Conservation (phyloP, 2,888 invertebrate genomes). For the Drosophila meridionalis region DNA sequence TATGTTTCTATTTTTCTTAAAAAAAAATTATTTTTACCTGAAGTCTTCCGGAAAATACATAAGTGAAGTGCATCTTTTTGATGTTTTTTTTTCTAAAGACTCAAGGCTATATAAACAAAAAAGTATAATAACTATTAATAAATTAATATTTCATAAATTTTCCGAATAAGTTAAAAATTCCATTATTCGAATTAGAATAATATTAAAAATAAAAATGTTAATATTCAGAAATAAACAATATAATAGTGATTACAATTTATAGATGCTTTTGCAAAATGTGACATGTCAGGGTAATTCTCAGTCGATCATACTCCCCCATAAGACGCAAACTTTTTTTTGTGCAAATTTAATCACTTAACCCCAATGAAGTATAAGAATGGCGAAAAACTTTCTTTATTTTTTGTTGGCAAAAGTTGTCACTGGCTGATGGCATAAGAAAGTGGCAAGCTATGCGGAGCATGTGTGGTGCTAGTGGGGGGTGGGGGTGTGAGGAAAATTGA, state of each 20-base stretch:
- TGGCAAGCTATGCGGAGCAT: conserved; percentile 7
- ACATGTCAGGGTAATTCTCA: neutral
- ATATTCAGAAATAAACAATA: neutral
- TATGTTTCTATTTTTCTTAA: too few relatives aligned
- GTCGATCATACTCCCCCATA: too few relatives aligned
- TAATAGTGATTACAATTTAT: too few relatives aligned
- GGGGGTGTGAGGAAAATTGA: conserved; percentile 57
- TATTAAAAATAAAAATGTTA: too few relatives aligned
- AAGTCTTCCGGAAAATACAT: too few relatives aligned
- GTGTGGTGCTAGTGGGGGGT: neutral
- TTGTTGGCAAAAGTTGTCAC: conserved; percentile 47
- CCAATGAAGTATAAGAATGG: conserved; percentile 73
- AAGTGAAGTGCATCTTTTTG: too few relatives aligned
- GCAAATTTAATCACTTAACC: conserved; percentile 81
- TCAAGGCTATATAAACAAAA: too few relatives aligned
- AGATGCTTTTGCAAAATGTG: neutral
- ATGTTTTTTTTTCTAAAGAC: too few relatives aligned
- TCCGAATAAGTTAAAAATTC: neutral
- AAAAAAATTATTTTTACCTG: too few relatives aligned
- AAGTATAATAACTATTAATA: too few relatives aligned
- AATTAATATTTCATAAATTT: neutral
- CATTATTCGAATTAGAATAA: neutral
- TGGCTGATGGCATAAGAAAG: conserved; percentile 17
- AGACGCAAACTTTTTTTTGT: conserved; percentile 28
- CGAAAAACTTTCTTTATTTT: conserved; percentile 42